Percentiles rank a stretch among this genome's conserved stretches.
Evolutionary conservation across 2,888 invertebrate species (phyloP).

Genomic region (Caenorhabditis auriculariae): DNA sequence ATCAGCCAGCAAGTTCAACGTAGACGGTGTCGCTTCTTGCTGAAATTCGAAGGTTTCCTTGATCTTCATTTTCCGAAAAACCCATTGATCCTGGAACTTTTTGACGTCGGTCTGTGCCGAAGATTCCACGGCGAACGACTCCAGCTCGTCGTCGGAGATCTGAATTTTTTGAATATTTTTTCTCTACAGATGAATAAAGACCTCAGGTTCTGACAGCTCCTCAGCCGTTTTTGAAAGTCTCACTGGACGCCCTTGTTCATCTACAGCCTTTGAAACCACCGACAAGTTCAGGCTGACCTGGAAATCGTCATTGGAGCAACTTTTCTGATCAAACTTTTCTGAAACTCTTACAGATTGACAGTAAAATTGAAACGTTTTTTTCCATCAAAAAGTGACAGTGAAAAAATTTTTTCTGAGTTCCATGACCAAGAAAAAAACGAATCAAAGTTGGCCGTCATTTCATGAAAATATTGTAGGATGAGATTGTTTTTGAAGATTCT

Average conservation of each 20-base stretch:
- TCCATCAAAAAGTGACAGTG: too few relatives aligned
- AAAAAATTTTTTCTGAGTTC: too few relatives aligned
- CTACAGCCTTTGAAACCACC: slow-evolving; percentile 21
- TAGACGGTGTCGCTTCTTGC: slow-evolving; percentile 6
- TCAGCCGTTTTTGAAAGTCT: background rate
- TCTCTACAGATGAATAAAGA: slow-evolving; percentile 9
- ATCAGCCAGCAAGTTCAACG: slow-evolving; percentile 10
- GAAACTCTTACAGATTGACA: slow-evolving; percentile 11
- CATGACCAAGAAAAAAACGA: too few relatives aligned
- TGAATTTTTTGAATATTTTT: slow-evolving; percentile 4
- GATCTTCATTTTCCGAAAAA: background rate
- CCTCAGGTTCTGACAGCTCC: background rate
- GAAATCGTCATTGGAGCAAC: slow-evolving; percentile 2
- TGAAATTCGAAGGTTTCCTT: background rate
- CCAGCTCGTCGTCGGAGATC: too few relatives aligned
- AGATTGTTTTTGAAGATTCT: too few relatives aligned
- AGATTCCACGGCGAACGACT: too few relatives aligned
- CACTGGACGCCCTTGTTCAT: slow-evolving; percentile 20
- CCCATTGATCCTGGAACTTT: too few relatives aligned
- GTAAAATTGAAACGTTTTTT: too few relatives aligned
- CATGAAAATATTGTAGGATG: too few relatives aligned
- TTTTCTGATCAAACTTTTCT: slow-evolving; percentile 9
- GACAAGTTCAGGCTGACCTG: slow-evolving; percentile 24
- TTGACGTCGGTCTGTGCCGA: too few relatives aligned
- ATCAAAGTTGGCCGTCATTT: slow-evolving; percentile 1